A percentile compares a stretch with the other conserved stretches of the same genome.
phyloP scores from a whole-genome alignment of 2,888 invertebrate species.

The Girardia tigrina region DNA sequence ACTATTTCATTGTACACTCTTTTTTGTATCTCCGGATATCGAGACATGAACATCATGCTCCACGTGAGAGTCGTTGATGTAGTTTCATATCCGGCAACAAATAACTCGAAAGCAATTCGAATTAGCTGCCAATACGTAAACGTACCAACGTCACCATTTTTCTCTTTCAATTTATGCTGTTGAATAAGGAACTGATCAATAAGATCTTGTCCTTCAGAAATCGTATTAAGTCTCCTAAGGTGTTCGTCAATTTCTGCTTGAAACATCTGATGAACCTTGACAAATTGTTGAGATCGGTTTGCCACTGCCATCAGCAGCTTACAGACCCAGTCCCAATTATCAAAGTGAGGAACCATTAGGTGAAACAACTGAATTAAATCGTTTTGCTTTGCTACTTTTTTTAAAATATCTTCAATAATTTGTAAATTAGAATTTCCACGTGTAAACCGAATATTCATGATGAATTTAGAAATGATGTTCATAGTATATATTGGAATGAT shows the following conservation, averaged over 20 bases:
- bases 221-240: conserved; percentile 36
- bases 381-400: too few species aligned
- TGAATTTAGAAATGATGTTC: not conserved
- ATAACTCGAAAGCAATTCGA: conserved; percentile 37
- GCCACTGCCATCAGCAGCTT: too few species aligned
- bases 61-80: conserved; percentile 38
- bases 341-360: too few species aligned
- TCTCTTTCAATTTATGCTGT: conserved; percentile 9
- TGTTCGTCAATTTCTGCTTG: conserved; percentile 35
- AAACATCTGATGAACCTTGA: not conserved
- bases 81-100: conserved; percentile 38
- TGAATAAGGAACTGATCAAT: conserved; percentile 38
- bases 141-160: not conserved
- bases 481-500: not conserved
- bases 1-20: conserved; percentile 36
- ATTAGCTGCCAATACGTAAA: conserved; percentile 37
- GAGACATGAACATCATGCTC: conserved; percentile 36
- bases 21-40: conserved; percentile 34
- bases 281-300: too few species aligned
- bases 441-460: not conserved
- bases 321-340: too few species aligned
- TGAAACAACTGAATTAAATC: too few species aligned
- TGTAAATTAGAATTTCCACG: not conserved
- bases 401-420: too few species aligned
- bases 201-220: conserved; percentile 36